phyloP scores from a whole-genome alignment of 2,797 vertebrate species.

The Esox masquinongy region DNA sequence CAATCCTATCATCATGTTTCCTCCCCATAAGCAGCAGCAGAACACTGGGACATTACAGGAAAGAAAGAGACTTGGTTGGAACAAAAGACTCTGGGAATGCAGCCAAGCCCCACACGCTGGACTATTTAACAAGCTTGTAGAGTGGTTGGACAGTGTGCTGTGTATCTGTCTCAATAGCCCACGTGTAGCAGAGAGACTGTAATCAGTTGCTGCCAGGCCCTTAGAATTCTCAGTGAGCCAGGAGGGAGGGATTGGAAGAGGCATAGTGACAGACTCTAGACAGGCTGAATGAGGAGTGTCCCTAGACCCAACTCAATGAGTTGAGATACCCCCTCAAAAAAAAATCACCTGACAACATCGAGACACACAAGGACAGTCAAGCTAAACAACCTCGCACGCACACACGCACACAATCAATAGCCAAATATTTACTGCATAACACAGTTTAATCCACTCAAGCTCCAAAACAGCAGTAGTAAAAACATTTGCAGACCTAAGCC shows the following conservation, averaged over 20 bases:
- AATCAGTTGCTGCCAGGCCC: slow-evolving; percentile 47
- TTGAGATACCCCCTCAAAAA: slow-evolving; percentile 2
- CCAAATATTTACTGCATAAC: too few relatives aligned
- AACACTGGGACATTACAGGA: slow-evolving; percentile 60
- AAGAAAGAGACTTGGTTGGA: slow-evolving; percentile 32
- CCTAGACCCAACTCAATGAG: slow-evolving; percentile 18
- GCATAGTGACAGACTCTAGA: slow-evolving; percentile 42
- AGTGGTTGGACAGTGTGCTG: slow-evolving; percentile 38
- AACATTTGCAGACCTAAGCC: too few relatives aligned
- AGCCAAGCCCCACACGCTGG: slow-evolving; percentile 57
- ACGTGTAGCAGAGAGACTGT: slow-evolving; percentile 40
- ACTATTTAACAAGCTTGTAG: slow-evolving; percentile 55
- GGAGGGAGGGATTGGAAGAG: slow-evolving; percentile 36
- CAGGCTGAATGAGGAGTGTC: slow-evolving; percentile 31
- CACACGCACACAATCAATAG: neutral
- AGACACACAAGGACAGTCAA: slow-evolving; percentile 7
- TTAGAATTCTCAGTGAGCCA: slow-evolving; percentile 34
- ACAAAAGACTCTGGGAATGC: slow-evolving; percentile 63
- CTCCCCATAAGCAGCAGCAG: slow-evolving; percentile 45
- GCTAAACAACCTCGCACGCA: neutral
- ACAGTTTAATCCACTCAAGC: too few relatives aligned
- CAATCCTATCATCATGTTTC: neutral
- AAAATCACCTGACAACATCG: slow-evolving; percentile 20
- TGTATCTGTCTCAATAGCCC: slow-evolving; percentile 32
- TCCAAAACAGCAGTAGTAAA: too few relatives aligned